Conservation (phyloP, 1,140 invertebrate species). For the Adelges cooleyi region DNA sequence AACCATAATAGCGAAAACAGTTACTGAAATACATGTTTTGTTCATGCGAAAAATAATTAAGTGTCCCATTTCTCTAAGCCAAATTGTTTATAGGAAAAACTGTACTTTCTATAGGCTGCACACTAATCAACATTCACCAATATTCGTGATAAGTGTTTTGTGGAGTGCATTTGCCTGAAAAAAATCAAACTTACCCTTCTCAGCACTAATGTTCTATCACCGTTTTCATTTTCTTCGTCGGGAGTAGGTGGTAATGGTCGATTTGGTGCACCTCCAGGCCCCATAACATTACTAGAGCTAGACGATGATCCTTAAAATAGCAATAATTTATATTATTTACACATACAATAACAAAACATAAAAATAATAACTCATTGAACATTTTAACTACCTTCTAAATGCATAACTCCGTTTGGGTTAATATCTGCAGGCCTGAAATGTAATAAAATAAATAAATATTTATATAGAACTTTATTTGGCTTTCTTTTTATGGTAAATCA, state of each 20-base stretch:
- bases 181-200: slow-evolving; percentile 58
- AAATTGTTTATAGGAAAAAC: neutral
- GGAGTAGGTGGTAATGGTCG: slow-evolving; percentile 87
- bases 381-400: slow-evolving; percentile 25
- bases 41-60: slow-evolving; percentile 19
- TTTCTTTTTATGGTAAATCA: too few relatives aligned
- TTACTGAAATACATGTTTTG: too few relatives aligned
- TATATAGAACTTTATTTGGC: neutral
- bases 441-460: slow-evolving; percentile 1
- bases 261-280: slow-evolving; percentile 64
- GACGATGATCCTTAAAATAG: slow-evolving; percentile 13
- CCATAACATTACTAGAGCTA: neutral
- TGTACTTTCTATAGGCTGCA: neutral
- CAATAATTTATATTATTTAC: neutral
- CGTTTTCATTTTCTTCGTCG: slow-evolving; percentile 73
- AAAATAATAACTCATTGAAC: neutral
- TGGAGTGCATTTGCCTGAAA: neutral
- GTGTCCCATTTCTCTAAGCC: slow-evolving; percentile 18
- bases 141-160: slow-evolving; percentile 18
- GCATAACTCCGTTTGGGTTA: slow-evolving; percentile 6
- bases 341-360: too few relatives aligned
- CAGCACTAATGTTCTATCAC: slow-evolving; percentile 80
- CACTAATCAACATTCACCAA: slow-evolving; percentile 2
- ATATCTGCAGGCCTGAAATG: slow-evolving; percentile 9
- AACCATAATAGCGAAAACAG: too few relatives aligned